These are phyloP conservation scores for Sebastes schlegelii DNA, from an alignment of 2,113 vertebrate genomes.

Conservation along the genomic window DNA sequence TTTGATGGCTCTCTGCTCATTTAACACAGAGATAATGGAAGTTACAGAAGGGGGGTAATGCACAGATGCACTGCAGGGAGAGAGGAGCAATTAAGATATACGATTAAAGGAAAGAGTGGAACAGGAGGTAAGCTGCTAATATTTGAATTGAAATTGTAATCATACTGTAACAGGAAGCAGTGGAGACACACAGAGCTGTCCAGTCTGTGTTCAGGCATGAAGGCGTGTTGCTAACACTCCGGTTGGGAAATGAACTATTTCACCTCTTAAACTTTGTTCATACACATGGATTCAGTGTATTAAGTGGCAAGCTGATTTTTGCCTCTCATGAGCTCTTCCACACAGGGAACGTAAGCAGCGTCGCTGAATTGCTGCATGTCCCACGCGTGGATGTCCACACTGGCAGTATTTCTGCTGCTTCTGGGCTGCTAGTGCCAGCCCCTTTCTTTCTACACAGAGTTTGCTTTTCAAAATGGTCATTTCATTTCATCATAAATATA, in stretches of 20 bases:
- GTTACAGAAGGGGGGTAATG: background rate
- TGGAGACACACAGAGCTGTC: background rate
- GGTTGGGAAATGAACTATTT: background rate
- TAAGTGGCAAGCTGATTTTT: background rate
- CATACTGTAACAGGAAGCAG: background rate
- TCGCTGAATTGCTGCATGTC: too few relatives aligned
- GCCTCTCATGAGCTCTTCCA: background rate
- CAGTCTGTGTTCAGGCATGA: background rate
- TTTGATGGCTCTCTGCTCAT: conserved; percentile 19
- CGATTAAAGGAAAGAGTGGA: background rate
- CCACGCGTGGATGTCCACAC: too few relatives aligned
- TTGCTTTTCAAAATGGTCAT: too few relatives aligned
- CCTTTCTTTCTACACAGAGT: too few relatives aligned
- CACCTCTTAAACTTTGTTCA: background rate
- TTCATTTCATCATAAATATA: too few relatives aligned
- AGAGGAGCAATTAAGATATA: background rate
- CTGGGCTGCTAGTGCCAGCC: too few relatives aligned
- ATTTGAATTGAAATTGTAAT: background rate
- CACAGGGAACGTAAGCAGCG: too few relatives aligned
- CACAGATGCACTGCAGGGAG: background rate
- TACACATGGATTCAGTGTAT: background rate
- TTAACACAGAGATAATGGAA: conserved; percentile 5
- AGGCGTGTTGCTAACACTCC: background rate
- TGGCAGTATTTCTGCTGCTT: too few relatives aligned
- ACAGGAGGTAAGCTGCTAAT: background rate